Base-by-base conservation (phyloP, 2,113 vertebrate genomes). In the Oplegnathus fasciatus region DNA sequence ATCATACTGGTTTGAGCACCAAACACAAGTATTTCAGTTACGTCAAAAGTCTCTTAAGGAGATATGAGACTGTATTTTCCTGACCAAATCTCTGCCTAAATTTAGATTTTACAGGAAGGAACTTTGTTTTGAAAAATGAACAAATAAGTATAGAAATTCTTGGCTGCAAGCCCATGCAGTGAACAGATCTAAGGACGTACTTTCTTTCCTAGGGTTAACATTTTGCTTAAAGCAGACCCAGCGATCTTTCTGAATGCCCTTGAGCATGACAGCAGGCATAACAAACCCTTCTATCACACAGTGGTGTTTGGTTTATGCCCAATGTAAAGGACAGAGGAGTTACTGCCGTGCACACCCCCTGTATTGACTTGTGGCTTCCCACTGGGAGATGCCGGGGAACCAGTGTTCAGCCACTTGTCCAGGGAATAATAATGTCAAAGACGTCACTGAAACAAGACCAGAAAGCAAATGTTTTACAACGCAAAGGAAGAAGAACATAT, bases 391-490 rank as follows among this genome's bases (percentile, higher is more conserved):
- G 44, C 74, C 28, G 32, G 42, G 55, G 28, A 77, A 70, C n/a
- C 70, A 26, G 58, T 55, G 73, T 68, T 89, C 69, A 77, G 72
- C 55, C 44, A 67, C 42, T 72, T 65, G 34, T 80, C 62, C 66
- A 9, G n/a, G 66, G 58, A 79, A 87, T 69, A 66, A 73, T 57
- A 90, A 92, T 87, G 74, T 66, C 22, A 13, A 37, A 50, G 79
- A 1, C 64, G 71, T 32, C 74, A 40, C 75, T 82, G 75, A 81
- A 84, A 86, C 65, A 84, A 87, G 60, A 32, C 37, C 65, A 80
- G 60, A 68, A 76, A 87, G 89, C 74, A 78, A 89, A 90, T 81
- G 71, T 88, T 68, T 90, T 79, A 57, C 58, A 85, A 72, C 34
- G 62, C 26, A 80, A 81, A 69, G 72, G 72, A 77, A 72, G 54